Conservation (phyloP, 2,797 vertebrate genomes). For the Darevskia mixta region DNA sequence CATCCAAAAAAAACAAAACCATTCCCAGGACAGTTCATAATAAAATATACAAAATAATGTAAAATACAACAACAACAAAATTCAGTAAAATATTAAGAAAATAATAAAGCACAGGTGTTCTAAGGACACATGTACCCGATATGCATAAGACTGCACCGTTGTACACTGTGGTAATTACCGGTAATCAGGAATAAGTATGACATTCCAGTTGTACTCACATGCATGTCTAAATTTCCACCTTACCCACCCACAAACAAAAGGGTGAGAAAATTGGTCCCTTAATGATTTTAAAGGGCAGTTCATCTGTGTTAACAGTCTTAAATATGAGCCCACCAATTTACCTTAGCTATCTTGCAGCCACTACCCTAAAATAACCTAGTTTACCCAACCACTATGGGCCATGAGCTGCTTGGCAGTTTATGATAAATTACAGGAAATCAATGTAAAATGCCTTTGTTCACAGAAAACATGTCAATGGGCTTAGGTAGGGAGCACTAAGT, state of each 20-base stretch:
- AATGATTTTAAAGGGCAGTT: neutral
- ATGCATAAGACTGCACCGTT: neutral
- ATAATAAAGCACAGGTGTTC: neutral
- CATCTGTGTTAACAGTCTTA: neutral
- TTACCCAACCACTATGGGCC: neutral
- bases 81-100: neutral
- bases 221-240: neutral
- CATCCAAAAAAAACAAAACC: neutral
- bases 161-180: neutral
- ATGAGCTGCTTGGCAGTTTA: conserved; percentile 1
- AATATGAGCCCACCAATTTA: neutral
- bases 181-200: neutral
- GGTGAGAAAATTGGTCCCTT: conserved; percentile 6
- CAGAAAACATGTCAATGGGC: neutral
- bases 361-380: neutral
- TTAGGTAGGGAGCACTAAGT: neutral
- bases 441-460: neutral
- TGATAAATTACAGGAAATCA: neutral
- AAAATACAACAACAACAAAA: neutral
- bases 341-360: neutral
- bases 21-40: neutral
- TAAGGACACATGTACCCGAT: neutral
- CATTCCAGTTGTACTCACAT: neutral
- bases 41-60: neutral
- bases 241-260: neutral